Percentiles rank a stretch among this genome's conserved stretches.
Evolutionary conservation across 23 tunicate genomes (phyloP).

Genomic region (Clavelina lepadiformis): DNA sequence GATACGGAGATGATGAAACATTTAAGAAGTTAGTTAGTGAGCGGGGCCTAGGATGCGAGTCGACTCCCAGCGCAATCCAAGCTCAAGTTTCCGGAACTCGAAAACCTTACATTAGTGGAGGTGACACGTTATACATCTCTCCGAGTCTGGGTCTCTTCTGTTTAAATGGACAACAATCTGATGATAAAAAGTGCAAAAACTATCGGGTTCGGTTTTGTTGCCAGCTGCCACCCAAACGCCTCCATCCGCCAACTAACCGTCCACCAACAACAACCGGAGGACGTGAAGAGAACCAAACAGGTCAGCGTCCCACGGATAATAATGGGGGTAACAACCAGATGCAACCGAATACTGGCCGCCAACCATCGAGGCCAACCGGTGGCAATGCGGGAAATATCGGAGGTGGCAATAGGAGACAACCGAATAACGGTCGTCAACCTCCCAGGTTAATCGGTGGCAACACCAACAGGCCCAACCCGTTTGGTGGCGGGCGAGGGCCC

Average conservation of each 20-base stretch:
- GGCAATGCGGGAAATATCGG: too few species aligned
- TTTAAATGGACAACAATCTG: not conserved
- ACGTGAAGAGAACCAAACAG: too few species aligned
- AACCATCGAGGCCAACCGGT: too few species aligned
- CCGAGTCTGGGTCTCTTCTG: conserved; percentile 12
- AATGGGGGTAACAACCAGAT: too few species aligned
- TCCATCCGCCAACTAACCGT: not conserved
- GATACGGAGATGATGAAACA: conserved; percentile 6
- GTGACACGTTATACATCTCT: conserved; percentile 2
- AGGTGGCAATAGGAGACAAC: too few species aligned
- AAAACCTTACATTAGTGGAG: conserved; percentile 22
- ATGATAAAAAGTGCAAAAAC: not conserved
- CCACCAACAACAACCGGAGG: conserved; percentile 1
- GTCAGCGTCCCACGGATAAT: too few species aligned
- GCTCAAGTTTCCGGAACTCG: conserved; percentile 16
- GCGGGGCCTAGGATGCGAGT: not conserved
- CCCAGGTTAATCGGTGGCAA: too few species aligned
- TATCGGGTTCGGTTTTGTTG: conserved; percentile 29
- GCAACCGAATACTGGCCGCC: too few species aligned
- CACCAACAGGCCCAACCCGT: too few species aligned
- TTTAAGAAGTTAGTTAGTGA: not conserved
- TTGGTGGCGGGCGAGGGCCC: too few species aligned
- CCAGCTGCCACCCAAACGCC: conserved; percentile 12
- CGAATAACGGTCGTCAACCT: too few species aligned
- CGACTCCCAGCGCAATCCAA: conserved; percentile 28